Conservation (phyloP, 2,113 vertebrate species). For the Rattus norvegicus region GRCr8 NC_086030.1:47517001-47517500, state of each 20-base stretch:
- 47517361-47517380: too few relatives aligned
- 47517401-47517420: neutral
- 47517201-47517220: neutral
- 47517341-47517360: too few relatives aligned
- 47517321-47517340: too few relatives aligned
- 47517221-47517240: neutral
- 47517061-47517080: neutral
- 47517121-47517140: neutral
- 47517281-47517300: neutral
- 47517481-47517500: neutral
- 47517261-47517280: neutral
- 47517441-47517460: neutral
- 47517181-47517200: neutral
- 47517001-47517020: constrained; percentile 4
- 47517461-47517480: neutral
- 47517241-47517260: constrained; percentile 16
- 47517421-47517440: neutral
- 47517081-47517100: neutral
- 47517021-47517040: neutral
- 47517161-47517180: neutral
- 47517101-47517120: neutral
- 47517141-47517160: neutral
- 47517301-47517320: neutral
- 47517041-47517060: neutral
- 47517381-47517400: too few relatives aligned